Conservation (phyloP, 2,113 vertebrate genomes). For the Mixornis gularis region DNA sequence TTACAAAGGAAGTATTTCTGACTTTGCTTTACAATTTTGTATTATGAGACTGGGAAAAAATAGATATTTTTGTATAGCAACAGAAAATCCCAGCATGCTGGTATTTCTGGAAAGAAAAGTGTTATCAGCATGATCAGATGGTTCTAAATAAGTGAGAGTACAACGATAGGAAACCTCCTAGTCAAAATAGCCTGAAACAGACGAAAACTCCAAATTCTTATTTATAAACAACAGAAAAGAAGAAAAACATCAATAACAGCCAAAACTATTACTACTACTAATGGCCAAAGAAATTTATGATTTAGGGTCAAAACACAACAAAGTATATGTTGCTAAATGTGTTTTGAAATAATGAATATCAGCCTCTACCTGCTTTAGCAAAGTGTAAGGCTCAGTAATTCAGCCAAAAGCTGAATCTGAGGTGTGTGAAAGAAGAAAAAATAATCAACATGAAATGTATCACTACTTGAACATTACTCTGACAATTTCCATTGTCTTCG, state of each 20-base stretch:
- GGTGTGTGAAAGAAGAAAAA: neutral
- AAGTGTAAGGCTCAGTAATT: neutral
- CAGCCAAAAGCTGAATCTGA: neutral
- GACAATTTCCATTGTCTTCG: neutral
- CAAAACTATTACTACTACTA: neutral
- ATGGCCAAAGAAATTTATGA: neutral
- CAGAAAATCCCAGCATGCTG: neutral
- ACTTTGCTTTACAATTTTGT: neutral
- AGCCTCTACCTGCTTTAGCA: neutral
- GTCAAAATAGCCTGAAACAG: neutral
- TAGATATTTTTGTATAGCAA: neutral
- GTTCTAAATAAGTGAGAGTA: neutral
- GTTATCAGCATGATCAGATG: neutral
- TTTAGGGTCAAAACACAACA: neutral
- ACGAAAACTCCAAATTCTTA: neutral
- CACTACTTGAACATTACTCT: neutral
- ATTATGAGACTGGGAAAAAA: neutral
- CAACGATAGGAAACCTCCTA: neutral
- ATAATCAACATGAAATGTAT: neutral
- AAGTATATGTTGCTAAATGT: neutral
- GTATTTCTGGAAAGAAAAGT: neutral
- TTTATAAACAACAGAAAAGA: neutral
- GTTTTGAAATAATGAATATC: neutral
- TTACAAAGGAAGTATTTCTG: neutral
- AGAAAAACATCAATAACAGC: neutral